Evolutionary conservation across 2,888 invertebrate species (phyloP).

Genomic region (Aradus depressus): DNA sequence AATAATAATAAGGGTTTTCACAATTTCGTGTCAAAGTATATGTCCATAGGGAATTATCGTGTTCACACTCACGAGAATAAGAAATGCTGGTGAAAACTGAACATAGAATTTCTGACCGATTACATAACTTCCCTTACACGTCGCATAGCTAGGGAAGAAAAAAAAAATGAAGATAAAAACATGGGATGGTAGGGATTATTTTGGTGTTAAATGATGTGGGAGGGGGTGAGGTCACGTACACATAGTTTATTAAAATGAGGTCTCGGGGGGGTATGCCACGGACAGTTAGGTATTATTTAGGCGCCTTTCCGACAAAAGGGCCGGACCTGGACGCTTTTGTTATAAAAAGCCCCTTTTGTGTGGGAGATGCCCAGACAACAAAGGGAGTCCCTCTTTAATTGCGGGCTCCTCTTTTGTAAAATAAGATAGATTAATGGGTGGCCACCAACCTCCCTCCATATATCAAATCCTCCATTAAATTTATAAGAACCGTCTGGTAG

Average conservation of each 20-base stretch:
- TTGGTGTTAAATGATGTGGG: too few relatives aligned
- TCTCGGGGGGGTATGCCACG: constrained; percentile 15
- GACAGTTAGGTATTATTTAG: constrained; percentile 18
- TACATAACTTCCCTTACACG: too few relatives aligned
- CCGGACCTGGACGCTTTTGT: constrained; percentile 2
- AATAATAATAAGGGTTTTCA: too few relatives aligned
- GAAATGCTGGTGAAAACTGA: too few relatives aligned
- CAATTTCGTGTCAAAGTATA: too few relatives aligned
- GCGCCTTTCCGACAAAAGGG: constrained; percentile 4
- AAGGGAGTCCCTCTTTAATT: constrained; percentile 8
- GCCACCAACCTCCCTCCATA: constrained; percentile 11
- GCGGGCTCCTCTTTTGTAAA: constrained; percentile 8
- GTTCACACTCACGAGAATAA: too few relatives aligned
- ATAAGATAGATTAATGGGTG: constrained; percentile 14
- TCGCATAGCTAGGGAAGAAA: too few relatives aligned
- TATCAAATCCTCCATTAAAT: constrained; percentile 18
- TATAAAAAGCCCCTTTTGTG: constrained; percentile 18
- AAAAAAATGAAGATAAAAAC: too few relatives aligned
- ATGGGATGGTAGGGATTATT: too few relatives aligned
- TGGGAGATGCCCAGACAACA: background rate
- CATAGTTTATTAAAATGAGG: constrained; percentile 16
- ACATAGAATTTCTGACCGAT: too few relatives aligned
- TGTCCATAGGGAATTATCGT: too few relatives aligned
- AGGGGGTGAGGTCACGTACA: too few relatives aligned
- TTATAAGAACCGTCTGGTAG: constrained; percentile 18